Percentiles rank a stretch among this genome's conserved stretches.
Evolutionary conservation across 2,797 vertebrate species (phyloP).

Genomic region (Lacerta agilis): DNA sequence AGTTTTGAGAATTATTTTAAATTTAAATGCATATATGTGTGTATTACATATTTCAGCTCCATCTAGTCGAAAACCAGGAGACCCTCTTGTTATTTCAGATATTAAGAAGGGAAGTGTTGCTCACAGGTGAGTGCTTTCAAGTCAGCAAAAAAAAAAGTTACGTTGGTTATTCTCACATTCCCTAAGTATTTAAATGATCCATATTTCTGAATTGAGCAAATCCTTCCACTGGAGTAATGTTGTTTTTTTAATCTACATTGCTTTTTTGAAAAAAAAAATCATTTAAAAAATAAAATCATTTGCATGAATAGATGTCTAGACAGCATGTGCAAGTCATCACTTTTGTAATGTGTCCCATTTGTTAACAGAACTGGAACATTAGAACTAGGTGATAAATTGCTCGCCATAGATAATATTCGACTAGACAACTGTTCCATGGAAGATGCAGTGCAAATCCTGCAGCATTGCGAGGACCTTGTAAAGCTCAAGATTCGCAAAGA

Average conservation of each 20-base stretch:
- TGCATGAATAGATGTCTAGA: slow-evolving; percentile 15
- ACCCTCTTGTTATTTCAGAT: slow-evolving; percentile 97
- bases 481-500: slow-evolving; percentile 98
- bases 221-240: slow-evolving; percentile 15
- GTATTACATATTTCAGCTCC: slow-evolving; percentile 84
- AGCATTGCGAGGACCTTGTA: slow-evolving; percentile 96
- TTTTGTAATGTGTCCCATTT: slow-evolving; percentile 31
- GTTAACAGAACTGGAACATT: slow-evolving; percentile 90
- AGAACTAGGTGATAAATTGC: slow-evolving; percentile 94
- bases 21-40: background rate
- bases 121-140: slow-evolving; percentile 86
- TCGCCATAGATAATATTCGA: slow-evolving; percentile 96
- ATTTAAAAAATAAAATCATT: background rate
- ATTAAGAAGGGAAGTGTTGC: slow-evolving; percentile 99
- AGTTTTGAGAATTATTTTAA: background rate
- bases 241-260: slow-evolving; percentile 33
- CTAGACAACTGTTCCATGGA: slow-evolving; percentile 98
- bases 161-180: background rate
- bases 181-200: background rate
- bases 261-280: slow-evolving; percentile 28
- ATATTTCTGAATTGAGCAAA: background rate
- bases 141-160: background rate
- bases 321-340: background rate
- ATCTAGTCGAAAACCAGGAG: slow-evolving; percentile 94
- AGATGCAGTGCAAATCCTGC: slow-evolving; percentile 97